A percentile compares a stretch with the other conserved stretches of the same genome.
Conservation (phyloP, 53 echinoderm and acorn worm species). For the Antedon mediterranea region DNA sequence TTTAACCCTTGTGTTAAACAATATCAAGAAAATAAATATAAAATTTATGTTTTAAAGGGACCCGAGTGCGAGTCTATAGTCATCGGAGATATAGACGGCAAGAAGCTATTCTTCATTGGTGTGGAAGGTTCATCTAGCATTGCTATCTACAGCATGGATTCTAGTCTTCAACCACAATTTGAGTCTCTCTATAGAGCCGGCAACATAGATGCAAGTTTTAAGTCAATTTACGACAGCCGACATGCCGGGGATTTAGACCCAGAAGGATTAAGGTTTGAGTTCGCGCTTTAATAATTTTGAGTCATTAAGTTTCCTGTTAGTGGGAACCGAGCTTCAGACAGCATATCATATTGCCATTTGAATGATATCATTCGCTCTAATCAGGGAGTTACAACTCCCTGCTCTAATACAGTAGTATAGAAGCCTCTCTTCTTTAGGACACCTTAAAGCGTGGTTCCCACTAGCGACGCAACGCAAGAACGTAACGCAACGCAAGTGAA, state of each 20-base stretch:
- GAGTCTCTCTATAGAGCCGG: slow-evolving; percentile 44
- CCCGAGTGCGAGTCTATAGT: slow-evolving; percentile 39
- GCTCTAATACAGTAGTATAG: too few species aligned
- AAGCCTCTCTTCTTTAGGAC: too few species aligned
- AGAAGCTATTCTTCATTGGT: slow-evolving; percentile 31
- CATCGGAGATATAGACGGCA: slow-evolving; percentile 28
- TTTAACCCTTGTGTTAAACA: too few species aligned
- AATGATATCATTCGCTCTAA: too few species aligned
- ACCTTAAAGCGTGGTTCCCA: too few species aligned
- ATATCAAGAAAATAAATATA: neutral
- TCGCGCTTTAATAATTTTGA: too few species aligned
- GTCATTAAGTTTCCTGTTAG: too few species aligned
- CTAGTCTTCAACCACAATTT: slow-evolving; percentile 6
- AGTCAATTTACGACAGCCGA: slow-evolving; percentile 16
- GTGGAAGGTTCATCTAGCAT: slow-evolving; percentile 30
- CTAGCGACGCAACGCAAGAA: too few species aligned
- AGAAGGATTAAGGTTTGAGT: slow-evolving; percentile 36
- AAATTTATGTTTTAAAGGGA: slow-evolving; percentile 17
- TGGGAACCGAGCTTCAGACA: too few species aligned
- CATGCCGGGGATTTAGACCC: slow-evolving; percentile 46
- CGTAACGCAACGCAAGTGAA: too few species aligned
- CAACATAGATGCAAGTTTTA: slow-evolving; percentile 12
- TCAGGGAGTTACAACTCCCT: too few species aligned
- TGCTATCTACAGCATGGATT: slow-evolving; percentile 21
- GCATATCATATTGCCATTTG: too few species aligned